Conservation (phyloP, 2,113 vertebrate genomes). For the Hemicordylus capensis region DNA sequence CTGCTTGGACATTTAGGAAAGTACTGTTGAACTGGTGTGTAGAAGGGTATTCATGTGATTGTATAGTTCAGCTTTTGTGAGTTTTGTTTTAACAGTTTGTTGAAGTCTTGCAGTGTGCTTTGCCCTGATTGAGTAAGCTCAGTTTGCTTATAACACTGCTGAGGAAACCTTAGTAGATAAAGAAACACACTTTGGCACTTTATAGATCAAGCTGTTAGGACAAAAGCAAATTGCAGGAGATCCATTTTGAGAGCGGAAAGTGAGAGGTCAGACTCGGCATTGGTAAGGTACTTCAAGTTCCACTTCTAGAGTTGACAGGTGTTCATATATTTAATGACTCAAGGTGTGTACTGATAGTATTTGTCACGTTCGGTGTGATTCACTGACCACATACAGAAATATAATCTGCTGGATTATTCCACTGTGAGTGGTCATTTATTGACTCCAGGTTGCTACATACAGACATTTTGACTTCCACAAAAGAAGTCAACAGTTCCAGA, state of each 20-base stretch:
- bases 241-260: not conserved
- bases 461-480: not conserved
- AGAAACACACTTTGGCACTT: not conserved
- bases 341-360: not conserved
- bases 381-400: not conserved
- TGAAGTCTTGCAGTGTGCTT: not conserved
- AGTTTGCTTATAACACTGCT: not conserved
- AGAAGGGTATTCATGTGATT: not conserved
- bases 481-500: not conserved
- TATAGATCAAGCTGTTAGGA: not conserved
- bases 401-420: not conserved
- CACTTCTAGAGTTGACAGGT: not conserved
- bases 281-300: not conserved
- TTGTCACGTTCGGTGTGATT: not conserved
- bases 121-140: not conserved
- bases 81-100: not conserved
- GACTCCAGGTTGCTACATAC: not conserved
- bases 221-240: not conserved
- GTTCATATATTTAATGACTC: not conserved
- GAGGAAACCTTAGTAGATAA: not conserved
- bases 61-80: not conserved
- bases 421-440: not conserved
- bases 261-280: not conserved
- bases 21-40: not conserved
- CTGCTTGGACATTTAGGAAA: not conserved